phyloP scores from a whole-genome alignment of 2,797 vertebrate species.

The Sebastes ruberrimus region DNA sequence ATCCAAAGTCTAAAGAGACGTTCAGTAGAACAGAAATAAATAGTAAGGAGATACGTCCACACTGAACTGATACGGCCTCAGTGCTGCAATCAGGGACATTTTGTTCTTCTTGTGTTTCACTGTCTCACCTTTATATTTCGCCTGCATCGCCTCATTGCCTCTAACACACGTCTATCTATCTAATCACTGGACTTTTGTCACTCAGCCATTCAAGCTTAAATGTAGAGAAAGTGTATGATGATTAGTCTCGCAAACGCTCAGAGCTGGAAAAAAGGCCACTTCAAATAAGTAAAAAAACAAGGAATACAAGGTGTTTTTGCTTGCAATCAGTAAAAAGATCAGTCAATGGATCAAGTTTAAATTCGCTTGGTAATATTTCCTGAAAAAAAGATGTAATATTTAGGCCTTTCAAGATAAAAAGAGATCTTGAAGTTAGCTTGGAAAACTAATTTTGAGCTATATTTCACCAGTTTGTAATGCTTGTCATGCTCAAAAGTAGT shows the following conservation, averaged over 20 bases:
- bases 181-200: not conserved
- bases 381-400: too few species aligned
- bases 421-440: too few species aligned
- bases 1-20: not conserved
- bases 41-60: not conserved
- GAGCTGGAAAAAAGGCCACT: too few species aligned
- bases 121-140: not conserved
- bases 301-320: too few species aligned
- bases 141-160: not conserved
- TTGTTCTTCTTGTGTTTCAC: constrained; percentile 18
- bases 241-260: not conserved
- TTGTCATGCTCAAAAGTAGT: too few species aligned
- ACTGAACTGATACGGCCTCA: not conserved
- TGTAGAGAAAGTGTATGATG: not conserved
- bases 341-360: too few species aligned
- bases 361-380: too few species aligned
- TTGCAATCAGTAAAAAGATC: too few species aligned
- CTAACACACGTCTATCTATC: not conserved
- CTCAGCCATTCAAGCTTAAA: not conserved
- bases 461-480: too few species aligned
- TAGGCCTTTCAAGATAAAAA: too few species aligned
- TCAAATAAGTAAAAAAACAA: too few species aligned
- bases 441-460: too few species aligned
- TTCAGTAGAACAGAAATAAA: not conserved
- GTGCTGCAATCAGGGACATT: constrained; percentile 6